Percentiles rank a stretch among this genome's conserved stretches.
phyloP scores from a whole-genome alignment of 2,113 vertebrate species.

The Geococcyx californianus region DNA sequence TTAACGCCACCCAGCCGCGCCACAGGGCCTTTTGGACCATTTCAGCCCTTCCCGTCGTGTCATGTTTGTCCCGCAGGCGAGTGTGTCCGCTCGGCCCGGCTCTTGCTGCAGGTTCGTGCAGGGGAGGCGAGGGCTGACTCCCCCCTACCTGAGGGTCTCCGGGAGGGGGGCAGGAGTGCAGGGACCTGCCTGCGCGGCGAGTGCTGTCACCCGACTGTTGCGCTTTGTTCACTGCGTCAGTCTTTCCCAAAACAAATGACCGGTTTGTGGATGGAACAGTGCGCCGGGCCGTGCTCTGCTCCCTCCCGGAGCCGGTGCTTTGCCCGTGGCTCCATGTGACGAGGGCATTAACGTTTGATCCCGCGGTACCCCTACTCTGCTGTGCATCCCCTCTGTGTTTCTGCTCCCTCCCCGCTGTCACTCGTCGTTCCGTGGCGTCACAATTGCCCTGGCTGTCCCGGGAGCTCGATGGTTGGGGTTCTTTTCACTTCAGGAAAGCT shows the following conservation, averaged over 20 bases:
- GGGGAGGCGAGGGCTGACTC: background rate
- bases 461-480: background rate
- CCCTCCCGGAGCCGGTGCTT: background rate
- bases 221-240: background rate
- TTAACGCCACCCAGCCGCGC: background rate
- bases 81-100: background rate
- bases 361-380: background rate
- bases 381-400: background rate
- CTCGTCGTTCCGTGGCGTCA: background rate
- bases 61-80: background rate
- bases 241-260: background rate
- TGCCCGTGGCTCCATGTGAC: background rate
- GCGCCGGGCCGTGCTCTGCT: background rate
- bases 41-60: background rate
- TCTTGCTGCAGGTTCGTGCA: background rate
- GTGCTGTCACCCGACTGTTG: background rate
- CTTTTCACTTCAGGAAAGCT: background rate
- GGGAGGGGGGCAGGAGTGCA: background rate
- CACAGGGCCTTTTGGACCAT: background rate
- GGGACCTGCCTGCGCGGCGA: background rate
- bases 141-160: background rate
- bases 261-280: background rate
- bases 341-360: slow-evolving; percentile 20
- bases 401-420: background rate
- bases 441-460: background rate